Evolutionary conservation across 2,888 invertebrate genomes (phyloP).

Genomic region (Odontocolon sp.): DNA sequence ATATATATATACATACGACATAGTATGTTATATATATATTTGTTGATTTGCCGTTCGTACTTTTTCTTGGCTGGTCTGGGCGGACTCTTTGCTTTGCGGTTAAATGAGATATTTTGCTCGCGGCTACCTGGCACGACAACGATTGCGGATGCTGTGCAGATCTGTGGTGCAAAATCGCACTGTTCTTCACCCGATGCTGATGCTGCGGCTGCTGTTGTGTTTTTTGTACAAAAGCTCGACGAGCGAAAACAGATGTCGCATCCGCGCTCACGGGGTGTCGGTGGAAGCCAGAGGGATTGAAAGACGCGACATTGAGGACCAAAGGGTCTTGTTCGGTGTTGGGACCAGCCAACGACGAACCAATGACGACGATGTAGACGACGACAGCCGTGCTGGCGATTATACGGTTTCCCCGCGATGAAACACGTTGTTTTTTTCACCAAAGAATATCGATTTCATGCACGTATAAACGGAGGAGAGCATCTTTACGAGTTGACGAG

Average conservation of each 20-base stretch:
- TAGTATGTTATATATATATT: not conserved
- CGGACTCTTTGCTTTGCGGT: not conserved
- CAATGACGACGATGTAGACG: slow-evolving; percentile 3
- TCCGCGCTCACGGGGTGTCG: slow-evolving; percentile 27
- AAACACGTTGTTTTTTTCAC: slow-evolving; percentile 72
- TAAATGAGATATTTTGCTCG: slow-evolving; percentile 57
- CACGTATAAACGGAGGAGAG: slow-evolving; percentile 66
- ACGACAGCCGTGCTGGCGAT: slow-evolving; percentile 2
- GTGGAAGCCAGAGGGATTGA: slow-evolving; percentile 22
- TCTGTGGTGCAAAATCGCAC: slow-evolving; percentile 8
- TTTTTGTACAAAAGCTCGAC: slow-evolving; percentile 16
- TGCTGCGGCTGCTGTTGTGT: not conserved
- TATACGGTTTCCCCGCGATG: slow-evolving; percentile 69
- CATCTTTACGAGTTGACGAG: slow-evolving; percentile 39
- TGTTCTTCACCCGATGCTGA: not conserved
- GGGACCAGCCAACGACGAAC: slow-evolving; percentile 3
- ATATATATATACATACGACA: no score
- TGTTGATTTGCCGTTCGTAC: not conserved
- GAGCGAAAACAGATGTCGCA: slow-evolving; percentile 26
- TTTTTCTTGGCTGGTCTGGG: not conserved
- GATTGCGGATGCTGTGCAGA: slow-evolving; percentile 2
- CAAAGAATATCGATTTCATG: slow-evolving; percentile 78
- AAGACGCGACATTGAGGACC: slow-evolving; percentile 62
- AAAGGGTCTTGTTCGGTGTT: slow-evolving; percentile 65
- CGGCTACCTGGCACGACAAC: slow-evolving; percentile 58